These are phyloP conservation scores for Drosophila macrospina DNA, from an alignment of 2,888 invertebrate species.

Conservation along the genomic window DNA sequence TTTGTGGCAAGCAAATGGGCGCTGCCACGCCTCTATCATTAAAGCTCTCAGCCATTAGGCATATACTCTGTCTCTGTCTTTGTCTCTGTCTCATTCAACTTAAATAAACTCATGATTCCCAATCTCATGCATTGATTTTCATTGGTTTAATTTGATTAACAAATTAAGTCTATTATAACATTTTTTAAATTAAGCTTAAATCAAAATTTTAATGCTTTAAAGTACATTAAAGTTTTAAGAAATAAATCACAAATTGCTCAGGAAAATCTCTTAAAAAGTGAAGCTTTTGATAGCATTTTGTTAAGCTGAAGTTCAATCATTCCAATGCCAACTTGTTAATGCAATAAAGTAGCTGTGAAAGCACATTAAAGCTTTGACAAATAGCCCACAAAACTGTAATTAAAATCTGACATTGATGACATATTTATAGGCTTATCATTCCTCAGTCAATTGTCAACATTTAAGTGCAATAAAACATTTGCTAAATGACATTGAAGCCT, in stretches of 20 bases:
- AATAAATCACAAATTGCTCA: too few relatives aligned
- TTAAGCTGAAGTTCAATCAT: too few relatives aligned
- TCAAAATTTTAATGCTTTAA: too few relatives aligned
- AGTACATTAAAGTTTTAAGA: too few relatives aligned
- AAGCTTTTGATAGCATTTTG: too few relatives aligned
- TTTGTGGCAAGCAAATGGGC: conserved; percentile 32
- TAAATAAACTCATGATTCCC: too few relatives aligned
- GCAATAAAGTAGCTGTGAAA: background rate
- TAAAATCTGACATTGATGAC: background rate
- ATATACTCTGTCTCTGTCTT: conserved; percentile 5
- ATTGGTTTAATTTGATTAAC: background rate
- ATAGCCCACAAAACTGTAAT: background rate
- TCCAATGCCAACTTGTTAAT: background rate
- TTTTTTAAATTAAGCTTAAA: too few relatives aligned
- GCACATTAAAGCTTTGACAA: background rate
- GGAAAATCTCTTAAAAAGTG: too few relatives aligned
- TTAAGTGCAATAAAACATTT: background rate
- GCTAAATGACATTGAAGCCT: background rate
- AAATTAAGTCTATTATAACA: too few relatives aligned
- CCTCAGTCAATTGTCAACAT: background rate
- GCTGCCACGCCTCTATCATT: background rate
- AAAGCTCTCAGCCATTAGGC: conserved; percentile 2
- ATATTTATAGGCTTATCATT: background rate
- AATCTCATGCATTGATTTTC: too few relatives aligned
- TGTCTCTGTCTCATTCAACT: too few relatives aligned